phyloP scores from a whole-genome alignment of 2,888 invertebrate species.

The Pterostichus madidus region DNA sequence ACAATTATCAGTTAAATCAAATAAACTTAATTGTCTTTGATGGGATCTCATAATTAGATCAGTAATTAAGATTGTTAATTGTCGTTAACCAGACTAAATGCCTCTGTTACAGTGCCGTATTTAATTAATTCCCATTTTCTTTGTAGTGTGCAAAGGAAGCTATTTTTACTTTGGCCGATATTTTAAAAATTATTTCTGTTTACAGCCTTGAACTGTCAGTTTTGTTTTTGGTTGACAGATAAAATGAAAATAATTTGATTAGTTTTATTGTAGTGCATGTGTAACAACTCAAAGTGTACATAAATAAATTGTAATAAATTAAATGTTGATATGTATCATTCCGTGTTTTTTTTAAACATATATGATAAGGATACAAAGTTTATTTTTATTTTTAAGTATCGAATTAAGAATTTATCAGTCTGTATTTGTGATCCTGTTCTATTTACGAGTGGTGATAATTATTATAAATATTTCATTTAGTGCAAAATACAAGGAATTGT shows the following conservation, averaged over 20 bases:
- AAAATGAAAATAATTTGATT: not conserved
- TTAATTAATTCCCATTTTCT: conserved; percentile 3
- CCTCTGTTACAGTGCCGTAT: not conserved
- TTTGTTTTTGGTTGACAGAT: not conserved
- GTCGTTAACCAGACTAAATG: conserved; percentile 17
- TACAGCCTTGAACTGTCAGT: conserved; percentile 13
- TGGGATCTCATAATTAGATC: conserved; percentile 12
- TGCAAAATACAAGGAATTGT: no score
- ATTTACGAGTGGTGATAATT: no score
- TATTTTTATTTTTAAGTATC: no score
- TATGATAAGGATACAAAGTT: no score
- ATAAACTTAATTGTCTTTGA: conserved; percentile 22
- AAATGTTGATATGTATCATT: no score
- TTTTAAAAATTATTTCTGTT: conserved; percentile 11
- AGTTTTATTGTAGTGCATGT: not conserved
- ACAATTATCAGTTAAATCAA: not conserved
- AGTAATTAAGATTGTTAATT: conserved; percentile 5
- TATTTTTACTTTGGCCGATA: conserved; percentile 6
- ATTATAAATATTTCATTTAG: no score
- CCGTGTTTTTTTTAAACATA: no score
- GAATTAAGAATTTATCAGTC: no score
- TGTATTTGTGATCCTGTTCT: no score
- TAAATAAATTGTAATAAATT: no score
- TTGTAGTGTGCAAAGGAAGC: not conserved
- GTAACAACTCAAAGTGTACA: no score